These are phyloP conservation scores for Trialeurodes vaporariorum DNA, from an alignment of 1,140 invertebrate species.

Conservation along the genomic window DNA sequence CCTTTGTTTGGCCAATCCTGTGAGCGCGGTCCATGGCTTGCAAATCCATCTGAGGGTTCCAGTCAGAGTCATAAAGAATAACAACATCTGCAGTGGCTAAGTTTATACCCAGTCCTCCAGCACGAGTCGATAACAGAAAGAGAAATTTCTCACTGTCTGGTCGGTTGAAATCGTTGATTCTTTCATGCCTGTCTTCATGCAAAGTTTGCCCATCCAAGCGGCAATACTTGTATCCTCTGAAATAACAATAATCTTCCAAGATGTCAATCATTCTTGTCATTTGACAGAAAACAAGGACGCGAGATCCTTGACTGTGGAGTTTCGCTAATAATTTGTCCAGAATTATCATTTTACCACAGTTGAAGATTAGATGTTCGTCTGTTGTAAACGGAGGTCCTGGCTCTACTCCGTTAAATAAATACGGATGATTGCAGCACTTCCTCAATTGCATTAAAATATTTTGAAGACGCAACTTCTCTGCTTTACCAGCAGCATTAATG, in stretches of 20 bases:
- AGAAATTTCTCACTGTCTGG: slow-evolving; percentile 88
- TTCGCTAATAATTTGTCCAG: slow-evolving; percentile 91
- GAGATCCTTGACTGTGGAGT: slow-evolving; percentile 80
- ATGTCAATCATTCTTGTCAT: slow-evolving; percentile 99
- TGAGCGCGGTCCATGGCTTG: slow-evolving; percentile 98
- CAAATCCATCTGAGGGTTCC: slow-evolving; percentile 99
- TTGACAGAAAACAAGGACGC: slow-evolving; percentile 96
- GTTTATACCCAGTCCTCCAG: slow-evolving; percentile 97
- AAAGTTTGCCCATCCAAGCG: slow-evolving; percentile 94
- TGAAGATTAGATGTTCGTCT: slow-evolving; percentile 85
- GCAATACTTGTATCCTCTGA: slow-evolving; percentile 87
- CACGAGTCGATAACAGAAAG: slow-evolving; percentile 97
- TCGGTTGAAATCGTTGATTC: slow-evolving; percentile 92
- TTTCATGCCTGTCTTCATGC: slow-evolving; percentile 89
- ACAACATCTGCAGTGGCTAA: slow-evolving; percentile 97
- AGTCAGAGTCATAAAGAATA: slow-evolving; percentile 97
- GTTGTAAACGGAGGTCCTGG: slow-evolving; percentile 98
- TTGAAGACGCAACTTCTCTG: slow-evolving; percentile 94
- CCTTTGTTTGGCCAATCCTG: slow-evolving; percentile 97
- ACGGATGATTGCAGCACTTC: slow-evolving; percentile 97
- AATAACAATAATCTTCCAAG: slow-evolving; percentile 95
- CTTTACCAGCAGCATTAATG: slow-evolving; percentile 93
- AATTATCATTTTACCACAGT: slow-evolving; percentile 94
- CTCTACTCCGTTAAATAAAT: slow-evolving; percentile 97
- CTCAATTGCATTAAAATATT: slow-evolving; percentile 99